Conservation (phyloP, 2,888 invertebrate species). For the Torymus texanus region DNA sequence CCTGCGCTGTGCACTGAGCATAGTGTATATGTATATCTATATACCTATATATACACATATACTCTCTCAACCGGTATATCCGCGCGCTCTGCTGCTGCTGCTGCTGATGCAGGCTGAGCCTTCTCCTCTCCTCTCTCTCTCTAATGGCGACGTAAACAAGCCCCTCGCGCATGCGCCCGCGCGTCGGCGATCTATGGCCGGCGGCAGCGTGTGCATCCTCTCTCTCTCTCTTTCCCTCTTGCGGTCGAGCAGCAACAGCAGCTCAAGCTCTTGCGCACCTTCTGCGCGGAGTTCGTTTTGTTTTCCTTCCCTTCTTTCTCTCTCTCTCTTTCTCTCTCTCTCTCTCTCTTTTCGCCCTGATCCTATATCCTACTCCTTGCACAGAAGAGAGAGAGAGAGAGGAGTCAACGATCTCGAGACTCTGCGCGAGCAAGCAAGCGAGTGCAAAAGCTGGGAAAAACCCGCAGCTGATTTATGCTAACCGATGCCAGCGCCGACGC, state of each 20-base stretch:
- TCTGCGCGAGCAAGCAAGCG: too few relatives aligned
- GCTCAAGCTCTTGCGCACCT: constrained; percentile 15
- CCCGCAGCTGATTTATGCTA: constrained; percentile 21
- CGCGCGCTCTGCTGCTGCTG: not conserved
- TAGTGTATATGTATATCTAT: too few relatives aligned
- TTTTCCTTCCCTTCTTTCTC: constrained; percentile 23
- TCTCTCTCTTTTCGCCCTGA: constrained; percentile 39
- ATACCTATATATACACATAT: too few relatives aligned
- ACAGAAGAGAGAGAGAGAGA: constrained; percentile 5
- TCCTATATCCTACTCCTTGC: not conserved
- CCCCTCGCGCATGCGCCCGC: constrained; percentile 66
- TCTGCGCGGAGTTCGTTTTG: not conserved
- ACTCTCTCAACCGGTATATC: too few relatives aligned
- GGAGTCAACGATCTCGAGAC: not conserved
- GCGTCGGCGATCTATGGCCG: constrained; percentile 1
- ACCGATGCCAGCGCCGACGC: not conserved
- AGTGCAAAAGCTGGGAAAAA: constrained; percentile 4
- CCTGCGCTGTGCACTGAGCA: too few relatives aligned
- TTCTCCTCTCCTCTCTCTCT: constrained; percentile 51
- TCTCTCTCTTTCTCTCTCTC: constrained; percentile 52
- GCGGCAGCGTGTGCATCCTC: constrained; percentile 37
- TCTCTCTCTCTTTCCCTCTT: constrained; percentile 39
- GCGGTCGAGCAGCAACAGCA: constrained; percentile 11
- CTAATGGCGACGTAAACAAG: constrained; percentile 72
- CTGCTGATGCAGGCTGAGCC: not conserved